These are phyloP conservation scores for Mesocentrotus franciscanus DNA, from an alignment of 53 echinoderm and acorn worm species.

Conservation along the genomic window DNA sequence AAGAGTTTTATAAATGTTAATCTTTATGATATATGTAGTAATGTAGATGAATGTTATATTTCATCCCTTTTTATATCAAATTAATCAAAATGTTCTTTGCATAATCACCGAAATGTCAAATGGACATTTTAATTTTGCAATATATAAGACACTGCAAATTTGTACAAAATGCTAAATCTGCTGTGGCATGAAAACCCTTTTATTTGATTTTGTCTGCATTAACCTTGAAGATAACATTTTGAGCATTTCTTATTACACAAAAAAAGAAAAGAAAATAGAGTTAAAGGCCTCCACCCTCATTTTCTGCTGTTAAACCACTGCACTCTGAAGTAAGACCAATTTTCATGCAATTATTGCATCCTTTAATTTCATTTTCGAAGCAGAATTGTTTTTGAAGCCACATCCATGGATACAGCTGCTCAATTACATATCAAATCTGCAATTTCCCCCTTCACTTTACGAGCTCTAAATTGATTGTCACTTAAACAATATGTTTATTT, in stretches of 20 bases:
- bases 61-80: no score
- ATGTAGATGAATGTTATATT: background rate
- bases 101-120: no score
- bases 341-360: background rate
- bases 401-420: background rate
- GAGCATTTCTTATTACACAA: background rate
- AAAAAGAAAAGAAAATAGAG: background rate
- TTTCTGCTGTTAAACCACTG: background rate
- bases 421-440: no score
- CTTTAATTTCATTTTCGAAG: background rate
- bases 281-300: background rate
- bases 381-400: background rate
- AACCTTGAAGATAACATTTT: no score
- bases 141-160: no score
- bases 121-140: no score
- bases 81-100: no score
- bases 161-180: no score
- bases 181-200: no score
- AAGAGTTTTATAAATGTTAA: no score
- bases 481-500: background rate
- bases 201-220: no score
- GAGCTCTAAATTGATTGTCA: background rate
- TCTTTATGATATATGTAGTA: no score
- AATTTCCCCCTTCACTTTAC: background rate
- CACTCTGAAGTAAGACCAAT: background rate